Evolutionary conservation across 2,888 invertebrate species (phyloP).

Genomic region (Disparrhopalites patrizii): DNA sequence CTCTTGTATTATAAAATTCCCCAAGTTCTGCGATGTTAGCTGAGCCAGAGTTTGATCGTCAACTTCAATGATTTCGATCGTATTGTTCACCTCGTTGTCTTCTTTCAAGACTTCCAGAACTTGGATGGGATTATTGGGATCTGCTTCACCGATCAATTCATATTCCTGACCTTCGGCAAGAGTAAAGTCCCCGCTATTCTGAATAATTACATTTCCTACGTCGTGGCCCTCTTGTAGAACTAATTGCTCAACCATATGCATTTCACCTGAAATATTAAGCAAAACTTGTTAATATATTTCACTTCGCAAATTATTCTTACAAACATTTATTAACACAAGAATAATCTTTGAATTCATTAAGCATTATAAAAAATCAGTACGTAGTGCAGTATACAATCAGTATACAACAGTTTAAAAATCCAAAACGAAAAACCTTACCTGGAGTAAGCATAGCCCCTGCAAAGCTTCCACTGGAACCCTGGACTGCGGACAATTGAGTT

Average conservation of each 20-base stretch:
- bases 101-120: constrained; percentile 32
- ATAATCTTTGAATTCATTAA: too few relatives aligned
- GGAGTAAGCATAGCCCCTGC: constrained; percentile 16
- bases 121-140: constrained; percentile 31
- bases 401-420: neutral
- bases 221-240: constrained; percentile 28
- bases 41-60: constrained; percentile 46
- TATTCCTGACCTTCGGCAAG: constrained; percentile 46
- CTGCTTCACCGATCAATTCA: constrained; percentile 46
- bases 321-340: neutral
- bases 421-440: constrained; percentile 4
- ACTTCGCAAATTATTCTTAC: neutral
- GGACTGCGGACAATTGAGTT: neutral
- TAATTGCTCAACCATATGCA: constrained; percentile 30
- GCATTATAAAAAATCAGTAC: too few relatives aligned
- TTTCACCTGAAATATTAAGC: constrained; percentile 13
- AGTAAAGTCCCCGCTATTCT: constrained; percentile 36
- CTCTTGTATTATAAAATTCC: constrained; percentile 29
- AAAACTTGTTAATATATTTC: too few relatives aligned
- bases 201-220: constrained; percentile 31
- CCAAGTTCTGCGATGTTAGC: constrained; percentile 32
- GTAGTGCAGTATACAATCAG: too few relatives aligned
- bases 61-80: constrained; percentile 46
- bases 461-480: constrained; percentile 7
- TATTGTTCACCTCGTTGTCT: constrained; percentile 17